These are phyloP conservation scores for Bufo bufo DNA, from an alignment of 2,113 vertebrate genomes.

Conservation along the genomic window DNA sequence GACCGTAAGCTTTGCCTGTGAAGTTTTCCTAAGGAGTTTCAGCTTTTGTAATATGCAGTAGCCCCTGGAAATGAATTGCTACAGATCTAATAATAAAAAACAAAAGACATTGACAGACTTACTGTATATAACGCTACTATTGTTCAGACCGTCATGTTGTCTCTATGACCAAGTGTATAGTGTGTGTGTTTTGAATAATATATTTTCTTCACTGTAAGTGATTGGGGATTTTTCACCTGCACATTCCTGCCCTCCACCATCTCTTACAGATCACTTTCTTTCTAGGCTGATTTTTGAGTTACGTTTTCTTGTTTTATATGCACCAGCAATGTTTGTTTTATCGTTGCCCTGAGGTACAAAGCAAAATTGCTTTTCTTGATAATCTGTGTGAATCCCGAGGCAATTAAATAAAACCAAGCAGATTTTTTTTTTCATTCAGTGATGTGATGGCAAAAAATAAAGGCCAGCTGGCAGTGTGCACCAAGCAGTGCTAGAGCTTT, in stretches of 20 bases:
- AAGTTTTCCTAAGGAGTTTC: not conserved
- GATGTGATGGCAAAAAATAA: not conserved
- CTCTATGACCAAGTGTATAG: conserved; percentile 36
- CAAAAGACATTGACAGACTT: not conserved
- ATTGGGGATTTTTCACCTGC: not conserved
- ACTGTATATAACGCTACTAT: not conserved
- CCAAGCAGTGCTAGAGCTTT: not conserved
- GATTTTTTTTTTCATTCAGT: not conserved
- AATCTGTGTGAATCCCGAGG: not conserved
- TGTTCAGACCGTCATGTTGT: not conserved
- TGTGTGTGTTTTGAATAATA: conserved; percentile 18
- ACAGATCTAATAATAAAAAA: not conserved
- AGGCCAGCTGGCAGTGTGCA: not conserved
- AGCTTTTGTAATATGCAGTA: not conserved
- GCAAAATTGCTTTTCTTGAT: not conserved
- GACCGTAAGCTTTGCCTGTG: too few species aligned
- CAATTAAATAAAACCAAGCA: not conserved
- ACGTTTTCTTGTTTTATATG: not conserved
- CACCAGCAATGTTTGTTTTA: not conserved
- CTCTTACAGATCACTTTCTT: not conserved
- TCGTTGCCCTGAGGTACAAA: not conserved
- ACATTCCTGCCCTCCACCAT: not conserved
- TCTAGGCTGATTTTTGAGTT: not conserved
- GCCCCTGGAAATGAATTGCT: not conserved
- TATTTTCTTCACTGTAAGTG: conserved; percentile 4